Base-by-base conservation (phyloP, 2,888 invertebrate species). In the Serrognathus titanus region DNA sequence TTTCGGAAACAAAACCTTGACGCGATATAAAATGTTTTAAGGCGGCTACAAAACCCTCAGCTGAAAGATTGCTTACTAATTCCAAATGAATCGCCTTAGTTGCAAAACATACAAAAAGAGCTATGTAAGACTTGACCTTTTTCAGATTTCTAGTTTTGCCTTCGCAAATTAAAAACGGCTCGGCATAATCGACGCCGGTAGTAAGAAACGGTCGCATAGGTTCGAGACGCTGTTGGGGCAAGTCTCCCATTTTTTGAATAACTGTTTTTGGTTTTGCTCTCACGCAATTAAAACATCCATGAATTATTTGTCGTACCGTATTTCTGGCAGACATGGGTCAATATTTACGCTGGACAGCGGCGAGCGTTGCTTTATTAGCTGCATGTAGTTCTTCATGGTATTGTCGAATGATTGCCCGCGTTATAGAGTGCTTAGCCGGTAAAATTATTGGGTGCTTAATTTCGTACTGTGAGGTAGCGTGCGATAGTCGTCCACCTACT, bases 81-180 rank as follows among this genome's bases (percentile, higher is more conserved):
- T 74, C 72, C 7, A 73, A 47, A 48, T 75, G 69, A 4, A 73
- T 56, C 0, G 74, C 73, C 53, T 69, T 70, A 1, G 65, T 63
- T 0, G 63, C 43, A 36, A 72, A 54, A 48, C 73, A 74, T 2
- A 72, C 58, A 48, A 74, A 74, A 4, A 69, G 20, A n/a, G 49
- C 37, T 16, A 69, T 50, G 48, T 67, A 70, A 3, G 58, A 50
- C 45, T 67, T 66, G 10, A 43, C 48, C 16, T 46, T 36, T n/a
- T 53, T 48, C 2, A 52, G 39, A n/a, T 43, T 38, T 13, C 63
- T 39, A 11, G 36, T 45, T 36, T 24, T 35, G 41, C 59, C 48
- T 13, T 60, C 53, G 24, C 52, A 55, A 10, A 63, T 50, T 9
- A 51, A 35, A 31, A 63, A 51, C 20, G 55, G 60, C 9, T 58